Evolutionary conservation across 2,888 invertebrate species (phyloP).

Genomic region (Germaria angustata): DNA sequence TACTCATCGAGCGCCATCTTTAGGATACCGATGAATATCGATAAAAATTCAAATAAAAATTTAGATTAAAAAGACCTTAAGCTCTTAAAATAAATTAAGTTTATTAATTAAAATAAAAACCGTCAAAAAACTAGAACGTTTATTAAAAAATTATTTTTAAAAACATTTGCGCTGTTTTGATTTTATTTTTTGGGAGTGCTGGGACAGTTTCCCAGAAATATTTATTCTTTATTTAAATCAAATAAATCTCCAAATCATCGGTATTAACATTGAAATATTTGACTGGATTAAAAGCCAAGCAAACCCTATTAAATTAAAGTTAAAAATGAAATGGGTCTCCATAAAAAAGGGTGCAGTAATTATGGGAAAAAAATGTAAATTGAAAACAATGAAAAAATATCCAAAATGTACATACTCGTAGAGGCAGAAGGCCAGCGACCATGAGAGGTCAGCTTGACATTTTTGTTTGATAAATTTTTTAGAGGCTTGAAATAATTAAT

Average conservation of each 20-base stretch:
- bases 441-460: constrained; percentile 7
- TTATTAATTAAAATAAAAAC: no score
- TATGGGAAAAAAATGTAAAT: constrained; percentile 18
- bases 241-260: constrained; percentile 35
- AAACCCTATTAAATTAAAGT: constrained; percentile 7
- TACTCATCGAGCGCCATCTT: no score
- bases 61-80: no score
- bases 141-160: neutral
- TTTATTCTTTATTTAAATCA: constrained; percentile 10
- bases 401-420: no score
- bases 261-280: constrained; percentile 52
- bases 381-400: neutral
- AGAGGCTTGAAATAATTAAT: no score
- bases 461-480: neutral
- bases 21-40: no score
- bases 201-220: constrained; percentile 41
- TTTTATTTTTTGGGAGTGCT: constrained; percentile 17
- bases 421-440: neutral
- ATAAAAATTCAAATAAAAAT: no score
- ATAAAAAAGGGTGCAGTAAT: constrained; percentile 23
- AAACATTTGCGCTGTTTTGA: neutral
- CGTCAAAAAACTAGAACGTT: no score
- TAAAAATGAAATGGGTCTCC: neutral
- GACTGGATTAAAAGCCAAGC: constrained; percentile 48
- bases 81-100: no score